Evolutionary conservation across 2,797 vertebrate genomes (phyloP), one percentile per base, ranked within the genome.

Genomic region (Zenarchopterus dispar): DNA sequence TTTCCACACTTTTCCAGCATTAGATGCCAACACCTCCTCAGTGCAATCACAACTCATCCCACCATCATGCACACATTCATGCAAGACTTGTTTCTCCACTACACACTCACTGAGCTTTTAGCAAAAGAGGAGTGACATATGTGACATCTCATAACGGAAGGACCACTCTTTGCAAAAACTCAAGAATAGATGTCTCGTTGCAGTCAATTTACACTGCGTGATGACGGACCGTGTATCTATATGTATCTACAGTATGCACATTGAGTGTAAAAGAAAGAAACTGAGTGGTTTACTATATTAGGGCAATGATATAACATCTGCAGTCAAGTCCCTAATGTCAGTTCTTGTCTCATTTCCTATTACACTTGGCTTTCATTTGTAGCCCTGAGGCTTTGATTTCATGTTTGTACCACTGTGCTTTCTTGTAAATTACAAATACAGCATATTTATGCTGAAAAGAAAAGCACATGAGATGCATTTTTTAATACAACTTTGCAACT

Each of bases 1-100:
- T 87, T 87, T 90, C 77, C 80, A 82, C 85, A 90, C 83, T 88
- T 91, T 88, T 88, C 83, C 78, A 13, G 62, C 23, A 50, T 73
- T 73, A 76, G 81, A 88, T 86, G 84, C 78, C 86, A 81, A 70
- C 77, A 80, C 76, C 81, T 89, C 75, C 84, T 84, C 75, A 75
- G 64, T 62, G 76, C 74, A 80, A 69, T 73, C 71, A 54, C 61
- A 67, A 63, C 51, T 60, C 58, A 74, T 63, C 67, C 77, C 63
- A 70, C 53, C 58, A 58, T 13, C 21, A 19, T 22, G 9, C 60
- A 23, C 47, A 43, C 65, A 60, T 57, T 44, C 24, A 70, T 60
- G 62, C 65, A 57, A 65, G 54, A 64, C 44, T 52, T 46, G 60
- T 69, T 81, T 79, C 65, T 78, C 67, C 52, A 76, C 84, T 73